phyloP scores from a whole-genome alignment of 1,140 invertebrate genomes.

The Drosophila varians region DNA sequence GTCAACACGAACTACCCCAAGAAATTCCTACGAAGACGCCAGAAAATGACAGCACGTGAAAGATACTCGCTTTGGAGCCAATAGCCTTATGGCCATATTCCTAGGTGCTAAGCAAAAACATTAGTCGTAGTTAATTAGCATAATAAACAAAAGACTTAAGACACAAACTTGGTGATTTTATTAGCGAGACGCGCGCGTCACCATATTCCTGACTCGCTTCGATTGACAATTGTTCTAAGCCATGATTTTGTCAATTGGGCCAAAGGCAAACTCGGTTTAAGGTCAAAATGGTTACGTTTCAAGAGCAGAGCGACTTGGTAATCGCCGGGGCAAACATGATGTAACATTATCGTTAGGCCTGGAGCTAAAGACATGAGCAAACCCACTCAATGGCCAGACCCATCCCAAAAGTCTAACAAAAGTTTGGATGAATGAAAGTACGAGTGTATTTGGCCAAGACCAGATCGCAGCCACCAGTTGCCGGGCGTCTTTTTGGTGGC shows the following conservation, averaged over 20 bases:
- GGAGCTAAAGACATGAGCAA: conserved; percentile 62
- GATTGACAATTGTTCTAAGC: conserved; percentile 23
- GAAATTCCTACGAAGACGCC: conserved; percentile 31
- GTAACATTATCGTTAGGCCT: conserved; percentile 38
- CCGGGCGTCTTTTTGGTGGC: conserved; percentile 4
- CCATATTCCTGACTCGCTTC: conserved; percentile 5
- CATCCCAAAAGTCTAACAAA: conserved; percentile 59
- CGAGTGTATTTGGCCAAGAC: conserved; percentile 51
- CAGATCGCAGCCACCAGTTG: conserved; percentile 25
- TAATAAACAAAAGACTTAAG: conserved; percentile 34
- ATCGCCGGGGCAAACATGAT: conserved; percentile 64
- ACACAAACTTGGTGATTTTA: conserved; percentile 7
- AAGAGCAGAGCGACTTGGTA: conserved; percentile 59
- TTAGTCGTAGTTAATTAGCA: conserved; percentile 33
- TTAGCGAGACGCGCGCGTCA: conserved; percentile 23
- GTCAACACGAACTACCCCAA: conserved; percentile 25
- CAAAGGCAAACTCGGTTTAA: conserved; percentile 33
- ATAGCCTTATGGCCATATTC: background rate
- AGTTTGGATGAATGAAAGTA: conserved; percentile 69
- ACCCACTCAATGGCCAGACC: conserved; percentile 32
- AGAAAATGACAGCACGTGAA: conserved; percentile 47
- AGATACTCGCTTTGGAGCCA: conserved; percentile 14
- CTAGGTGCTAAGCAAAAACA: conserved; percentile 38
- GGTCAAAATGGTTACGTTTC: conserved; percentile 61
- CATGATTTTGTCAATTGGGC: background rate